A percentile compares a stretch with the other conserved stretches of the same genome.
Conservation (phyloP, 2,888 invertebrate genomes). For the Gryllus longicercus region DNA sequence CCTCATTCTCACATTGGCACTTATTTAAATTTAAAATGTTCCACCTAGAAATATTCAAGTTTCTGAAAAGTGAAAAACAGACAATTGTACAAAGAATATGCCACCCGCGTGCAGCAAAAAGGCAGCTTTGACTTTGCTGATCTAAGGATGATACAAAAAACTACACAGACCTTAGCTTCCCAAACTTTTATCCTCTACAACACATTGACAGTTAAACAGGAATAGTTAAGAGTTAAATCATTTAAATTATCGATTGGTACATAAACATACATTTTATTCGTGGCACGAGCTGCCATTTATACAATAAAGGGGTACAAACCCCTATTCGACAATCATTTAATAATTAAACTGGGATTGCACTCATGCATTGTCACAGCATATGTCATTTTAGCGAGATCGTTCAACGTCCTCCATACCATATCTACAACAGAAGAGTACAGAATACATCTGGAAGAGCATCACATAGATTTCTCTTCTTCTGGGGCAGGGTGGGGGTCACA, state of each 20-base stretch:
- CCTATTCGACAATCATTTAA: conserved; percentile 25
- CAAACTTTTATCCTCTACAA: conserved; percentile 26
- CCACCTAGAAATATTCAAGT: conserved; percentile 29
- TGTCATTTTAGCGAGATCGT: conserved; percentile 20
- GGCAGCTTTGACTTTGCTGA: conserved; percentile 20
- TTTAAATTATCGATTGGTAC: conserved; percentile 19
- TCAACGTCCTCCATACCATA: background rate
- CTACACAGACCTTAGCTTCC: conserved; percentile 22
- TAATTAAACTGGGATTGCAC: conserved; percentile 26
- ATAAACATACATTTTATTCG: conserved; percentile 25
- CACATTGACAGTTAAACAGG: conserved; percentile 29
- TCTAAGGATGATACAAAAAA: conserved; percentile 22
- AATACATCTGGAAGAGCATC: conserved; percentile 17
- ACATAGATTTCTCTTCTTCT: conserved; percentile 11
- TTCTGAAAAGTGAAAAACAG: conserved; percentile 28
- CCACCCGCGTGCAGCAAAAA: conserved; percentile 23
- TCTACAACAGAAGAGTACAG: conserved; percentile 11
- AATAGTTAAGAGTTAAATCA: conserved; percentile 27
- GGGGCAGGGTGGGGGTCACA: background rate
- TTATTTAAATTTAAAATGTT: conserved; percentile 23
- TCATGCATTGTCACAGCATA: conserved; percentile 11
- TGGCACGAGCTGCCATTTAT: conserved; percentile 29
- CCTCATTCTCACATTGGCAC: conserved; percentile 27
- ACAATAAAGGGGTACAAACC: conserved; percentile 22
- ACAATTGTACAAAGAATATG: conserved; percentile 28